These are phyloP conservation scores for Myxocyprinus asiaticus DNA, from an alignment of 2,113 vertebrate species.

Conservation along the genomic window DNA sequence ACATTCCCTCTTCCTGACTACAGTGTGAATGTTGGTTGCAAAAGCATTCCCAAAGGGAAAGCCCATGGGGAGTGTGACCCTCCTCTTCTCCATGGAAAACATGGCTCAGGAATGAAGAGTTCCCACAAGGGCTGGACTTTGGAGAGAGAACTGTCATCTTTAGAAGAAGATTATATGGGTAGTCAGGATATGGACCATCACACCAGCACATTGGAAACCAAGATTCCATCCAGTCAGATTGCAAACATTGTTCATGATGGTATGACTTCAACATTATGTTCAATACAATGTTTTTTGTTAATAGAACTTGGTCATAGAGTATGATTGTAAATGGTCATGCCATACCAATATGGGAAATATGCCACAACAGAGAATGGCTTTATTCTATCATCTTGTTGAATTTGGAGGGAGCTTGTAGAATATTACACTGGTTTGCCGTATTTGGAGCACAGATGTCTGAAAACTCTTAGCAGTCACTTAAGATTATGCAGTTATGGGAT, in stretches of 20 bases:
- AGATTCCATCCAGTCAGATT: conserved; percentile 36
- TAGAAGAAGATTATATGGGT: conserved; percentile 63
- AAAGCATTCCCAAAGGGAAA: conserved; percentile 81
- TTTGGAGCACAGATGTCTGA: neutral
- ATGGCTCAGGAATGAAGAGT: conserved; percentile 72
- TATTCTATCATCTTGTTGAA: neutral
- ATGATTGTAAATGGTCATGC: neutral
- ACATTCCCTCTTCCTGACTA: conserved; percentile 94
- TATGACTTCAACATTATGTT: conserved; percentile 6
- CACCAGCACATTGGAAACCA: conserved; percentile 40
- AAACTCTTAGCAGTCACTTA: neutral
- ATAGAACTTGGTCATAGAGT: neutral
- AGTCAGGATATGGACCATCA: conserved; percentile 39
- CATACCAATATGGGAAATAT: neutral
- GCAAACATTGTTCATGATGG: conserved; percentile 41
- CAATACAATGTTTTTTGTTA: neutral
- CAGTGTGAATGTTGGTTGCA: conserved; percentile 78
- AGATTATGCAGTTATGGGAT: too few relatives aligned
- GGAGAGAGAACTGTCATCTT: conserved; percentile 84
- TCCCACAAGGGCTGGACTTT: conserved; percentile 87
- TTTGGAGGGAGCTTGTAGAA: neutral
- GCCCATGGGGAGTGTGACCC: conserved; percentile 76
- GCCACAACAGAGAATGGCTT: neutral
- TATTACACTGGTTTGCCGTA: neutral
- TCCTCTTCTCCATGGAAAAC: conserved; percentile 67